Percentiles rank a stretch among this genome's conserved stretches.
Conservation (phyloP, 2,888 invertebrate genomes). For the Drosophila colorata region DNA sequence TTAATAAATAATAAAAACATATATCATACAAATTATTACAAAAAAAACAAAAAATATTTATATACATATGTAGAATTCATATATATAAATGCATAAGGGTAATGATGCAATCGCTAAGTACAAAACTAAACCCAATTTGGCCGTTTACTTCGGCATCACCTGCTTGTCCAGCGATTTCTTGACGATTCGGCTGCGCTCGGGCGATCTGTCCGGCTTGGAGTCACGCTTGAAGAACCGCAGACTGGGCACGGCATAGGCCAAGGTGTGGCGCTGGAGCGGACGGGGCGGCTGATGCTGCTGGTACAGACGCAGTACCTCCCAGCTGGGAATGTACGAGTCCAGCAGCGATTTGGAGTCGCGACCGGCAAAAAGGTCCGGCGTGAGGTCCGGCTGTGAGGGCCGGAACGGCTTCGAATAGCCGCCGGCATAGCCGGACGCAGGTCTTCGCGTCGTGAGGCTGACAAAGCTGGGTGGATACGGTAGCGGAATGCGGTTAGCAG, state of each 20-base stretch:
- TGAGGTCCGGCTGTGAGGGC: slow-evolving; percentile 60
- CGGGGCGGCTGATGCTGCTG: slow-evolving; percentile 66
- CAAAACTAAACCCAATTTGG: slow-evolving; percentile 30
- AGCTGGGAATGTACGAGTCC: slow-evolving; percentile 88
- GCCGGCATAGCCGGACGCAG: slow-evolving; percentile 25
- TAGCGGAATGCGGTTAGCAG: slow-evolving; percentile 57
- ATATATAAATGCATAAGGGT: slow-evolving; percentile 8
- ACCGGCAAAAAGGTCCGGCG: slow-evolving; percentile 79
- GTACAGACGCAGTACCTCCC: slow-evolving; percentile 82
- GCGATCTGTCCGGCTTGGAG: slow-evolving; percentile 24
- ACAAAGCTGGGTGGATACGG: slow-evolving; percentile 84
- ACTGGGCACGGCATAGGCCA: slow-evolving; percentile 58
- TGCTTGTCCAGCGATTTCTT: slow-evolving; percentile 62
- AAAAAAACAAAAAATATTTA: background rate
- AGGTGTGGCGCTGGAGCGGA: slow-evolving; percentile 52
- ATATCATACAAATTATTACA: slow-evolving; percentile 7
- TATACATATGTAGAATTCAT: background rate
- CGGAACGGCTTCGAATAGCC: slow-evolving; percentile 58
- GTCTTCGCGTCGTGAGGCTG: slow-evolving; percentile 74
- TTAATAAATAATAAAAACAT: slow-evolving; percentile 48
- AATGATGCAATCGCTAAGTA: slow-evolving; percentile 15
- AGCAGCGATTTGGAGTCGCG: slow-evolving; percentile 86
- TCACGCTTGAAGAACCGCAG: slow-evolving; percentile 64
- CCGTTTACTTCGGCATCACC: slow-evolving; percentile 1
- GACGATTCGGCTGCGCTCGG: slow-evolving; percentile 44